Evolutionary conservation across 2,888 invertebrate species (phyloP).

Genomic region (Ditylenchus weischeri): DNA sequence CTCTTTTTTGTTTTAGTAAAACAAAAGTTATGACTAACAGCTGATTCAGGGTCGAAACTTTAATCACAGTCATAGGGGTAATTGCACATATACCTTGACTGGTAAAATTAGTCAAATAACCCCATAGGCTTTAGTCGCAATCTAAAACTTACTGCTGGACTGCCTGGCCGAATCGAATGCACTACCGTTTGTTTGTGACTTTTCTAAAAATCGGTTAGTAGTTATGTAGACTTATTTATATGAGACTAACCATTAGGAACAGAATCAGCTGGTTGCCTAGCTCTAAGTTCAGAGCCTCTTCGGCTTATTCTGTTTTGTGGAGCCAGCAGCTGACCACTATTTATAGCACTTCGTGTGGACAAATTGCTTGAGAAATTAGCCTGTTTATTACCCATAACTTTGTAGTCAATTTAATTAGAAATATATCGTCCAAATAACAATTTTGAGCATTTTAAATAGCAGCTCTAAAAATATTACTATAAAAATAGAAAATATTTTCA

Average conservation of each 20-base stretch:
- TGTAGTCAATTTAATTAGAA: not conserved
- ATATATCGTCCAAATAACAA: too few species aligned
- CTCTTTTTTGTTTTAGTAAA: too few species aligned
- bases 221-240: not conserved
- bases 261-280: not conserved
- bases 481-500: too few species aligned
- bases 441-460: too few species aligned
- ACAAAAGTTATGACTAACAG: too few species aligned
- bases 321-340: not conserved
- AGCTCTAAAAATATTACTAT: too few species aligned
- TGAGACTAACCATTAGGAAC: not conserved
- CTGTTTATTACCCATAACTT: constrained; percentile 10
- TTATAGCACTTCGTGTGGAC: not conserved
- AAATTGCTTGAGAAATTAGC: not conserved
- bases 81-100: too few species aligned
- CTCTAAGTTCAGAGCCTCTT: constrained; percentile 1
- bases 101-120: too few species aligned
- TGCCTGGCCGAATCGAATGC: not conserved
- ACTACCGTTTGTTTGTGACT: not conserved
- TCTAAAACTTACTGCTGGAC: constrained; percentile 8
- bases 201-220: not conserved
- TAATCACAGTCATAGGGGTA: too few species aligned
- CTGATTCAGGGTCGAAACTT: too few species aligned
- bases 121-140: too few species aligned
- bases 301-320: not conserved